Evolutionary conservation across 2,797 vertebrate species (phyloP), one percentile per base, ranked within the genome.

Genomic region (Pseudochromis fuscus): DNA sequence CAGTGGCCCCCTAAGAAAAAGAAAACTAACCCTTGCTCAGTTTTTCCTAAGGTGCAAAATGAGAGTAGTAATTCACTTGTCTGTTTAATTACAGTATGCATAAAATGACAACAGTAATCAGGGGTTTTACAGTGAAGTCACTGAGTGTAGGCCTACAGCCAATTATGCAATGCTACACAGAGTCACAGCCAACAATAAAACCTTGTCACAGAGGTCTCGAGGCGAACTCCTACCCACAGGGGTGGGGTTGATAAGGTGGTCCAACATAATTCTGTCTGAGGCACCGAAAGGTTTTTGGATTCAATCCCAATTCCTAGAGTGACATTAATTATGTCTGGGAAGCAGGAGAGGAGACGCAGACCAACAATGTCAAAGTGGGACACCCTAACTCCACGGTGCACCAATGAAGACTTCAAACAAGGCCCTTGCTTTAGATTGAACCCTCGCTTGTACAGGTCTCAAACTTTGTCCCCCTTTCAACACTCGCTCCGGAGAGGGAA

Each of bases 361-460:
- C 16, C 77, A 48, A 77, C 74, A 83, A 68, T 89, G 84, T 87
- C 84, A 87, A 74, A 81, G 72, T 83, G 78, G 78, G 79, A 82
- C 80, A 81, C 74, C 75, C 72, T 44, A 84, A 82, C 76, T 83
- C 84, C 72, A 64, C 85, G 63, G 84, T 81, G 84, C 79, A 73
- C 87, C 88, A 89, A 89, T 92, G 89, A 92, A 93, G 92, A 89
- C 92, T 91, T 91, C 89, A 92, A 88, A 90, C 82, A 65, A 82
- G 89, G 71, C 73, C 81, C 85, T 81, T 68, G 88, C 81, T 90
- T 80, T 35, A 67, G 72, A 89, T 87, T 93, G 91, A 93, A 91
- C 92, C 80, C 86, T 88, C 82, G 86, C 94, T 94, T 94, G 93
- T 95, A 87, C 92, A 93, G 94, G 93, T 94, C 94, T 92, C 93